Evolutionary conservation across 2,888 invertebrate species (phyloP).

Genomic region (Pandemis cinnamomeana): DNA sequence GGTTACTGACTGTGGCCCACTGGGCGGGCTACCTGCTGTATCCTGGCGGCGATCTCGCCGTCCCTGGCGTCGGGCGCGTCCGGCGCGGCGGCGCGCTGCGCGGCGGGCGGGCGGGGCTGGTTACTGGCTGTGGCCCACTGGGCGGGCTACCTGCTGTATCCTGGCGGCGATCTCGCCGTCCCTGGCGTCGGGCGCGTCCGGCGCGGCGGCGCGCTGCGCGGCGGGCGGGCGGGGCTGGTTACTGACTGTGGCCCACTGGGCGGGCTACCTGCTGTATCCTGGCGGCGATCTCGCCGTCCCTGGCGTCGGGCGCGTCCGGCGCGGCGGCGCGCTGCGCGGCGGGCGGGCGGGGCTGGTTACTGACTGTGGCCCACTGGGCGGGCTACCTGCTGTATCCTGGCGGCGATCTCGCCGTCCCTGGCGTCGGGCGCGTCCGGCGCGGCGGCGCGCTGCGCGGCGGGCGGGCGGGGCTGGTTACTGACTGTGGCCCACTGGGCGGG

Average conservation of each 20-base stretch:
- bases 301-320: no score
- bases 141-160: slow-evolving; percentile 64
- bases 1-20: no score
- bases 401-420: slow-evolving; percentile 60
- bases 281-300: no score
- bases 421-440: slow-evolving; percentile 41
- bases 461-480: slow-evolving; percentile 42
- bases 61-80: no score
- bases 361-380: slow-evolving; percentile 54
- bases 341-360: background rate
- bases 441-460: slow-evolving; percentile 50
- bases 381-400: slow-evolving; percentile 68
- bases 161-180: slow-evolving; percentile 63
- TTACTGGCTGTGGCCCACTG: slow-evolving; percentile 54
- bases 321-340: no score
- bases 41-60: no score
- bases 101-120: no score
- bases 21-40: no score
- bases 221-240: slow-evolving; percentile 43
- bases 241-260: no score
- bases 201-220: slow-evolving; percentile 51
- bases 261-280: no score
- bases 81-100: no score
- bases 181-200: slow-evolving; percentile 35
- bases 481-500: no score